A percentile compares a stretch with the other conserved stretches of the same genome.
Evolutionary conservation across 1,140 invertebrate genomes (phyloP).

Genomic region (Zaprionus inermis): DNA sequence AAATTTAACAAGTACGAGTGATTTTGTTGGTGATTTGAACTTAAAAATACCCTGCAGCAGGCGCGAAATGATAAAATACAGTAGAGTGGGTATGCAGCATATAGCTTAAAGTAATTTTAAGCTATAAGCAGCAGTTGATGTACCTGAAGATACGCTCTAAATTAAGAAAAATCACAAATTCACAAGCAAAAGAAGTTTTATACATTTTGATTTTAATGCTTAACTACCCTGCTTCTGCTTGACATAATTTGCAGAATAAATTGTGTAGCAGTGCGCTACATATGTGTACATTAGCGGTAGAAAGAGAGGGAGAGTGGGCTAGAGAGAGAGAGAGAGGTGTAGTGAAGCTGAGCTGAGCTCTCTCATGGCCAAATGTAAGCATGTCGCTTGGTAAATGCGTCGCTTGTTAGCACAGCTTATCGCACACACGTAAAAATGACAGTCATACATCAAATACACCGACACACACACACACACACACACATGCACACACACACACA

Average conservation of each 20-base stretch:
- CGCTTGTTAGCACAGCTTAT: slow-evolving; percentile 51
- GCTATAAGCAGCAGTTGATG: neutral
- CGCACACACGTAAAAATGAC: slow-evolving; percentile 49
- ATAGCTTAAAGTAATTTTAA: neutral
- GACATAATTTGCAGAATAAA: neutral
- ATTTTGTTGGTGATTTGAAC: neutral
- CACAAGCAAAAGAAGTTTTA: neutral
- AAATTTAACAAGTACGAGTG: slow-evolving; percentile 8
- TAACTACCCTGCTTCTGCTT: neutral
- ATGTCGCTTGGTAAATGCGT: slow-evolving; percentile 40
- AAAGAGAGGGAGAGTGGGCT: neutral
- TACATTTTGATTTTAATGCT: neutral
- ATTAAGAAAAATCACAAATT: neutral
- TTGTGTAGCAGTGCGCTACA: slow-evolving; percentile 9
- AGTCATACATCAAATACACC: slow-evolving; percentile 44
- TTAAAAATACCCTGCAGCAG: neutral
- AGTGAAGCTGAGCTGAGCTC: neutral
- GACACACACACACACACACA: slow-evolving; percentile 5
- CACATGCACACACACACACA: slow-evolving; percentile 5
- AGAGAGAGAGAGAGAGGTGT: neutral
- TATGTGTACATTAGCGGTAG: slow-evolving; percentile 22
- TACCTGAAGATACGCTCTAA: neutral
- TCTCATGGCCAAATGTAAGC: slow-evolving; percentile 43
- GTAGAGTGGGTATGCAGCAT: neutral
- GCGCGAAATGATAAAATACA: neutral